Evolutionary conservation across 35 echinoderm and acorn worm genomes (phyloP).

Genomic region (Diadema setosum): DNA sequence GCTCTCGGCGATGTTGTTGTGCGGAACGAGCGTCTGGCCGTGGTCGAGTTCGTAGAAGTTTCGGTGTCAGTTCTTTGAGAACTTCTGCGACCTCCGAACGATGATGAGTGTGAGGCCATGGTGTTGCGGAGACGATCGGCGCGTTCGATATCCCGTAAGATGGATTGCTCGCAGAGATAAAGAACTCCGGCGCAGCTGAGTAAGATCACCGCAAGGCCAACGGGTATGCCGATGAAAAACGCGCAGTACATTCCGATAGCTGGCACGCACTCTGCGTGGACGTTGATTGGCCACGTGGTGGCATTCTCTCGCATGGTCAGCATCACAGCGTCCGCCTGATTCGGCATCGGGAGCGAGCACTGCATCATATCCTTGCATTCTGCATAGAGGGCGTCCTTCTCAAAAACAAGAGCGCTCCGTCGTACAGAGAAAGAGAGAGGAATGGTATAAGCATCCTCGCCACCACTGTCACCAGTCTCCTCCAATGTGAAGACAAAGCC

Average conservation of each 20-base stretch:
- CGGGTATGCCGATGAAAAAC: not conserved
- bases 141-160: not conserved
- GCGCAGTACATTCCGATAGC: not conserved
- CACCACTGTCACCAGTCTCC: not conserved
- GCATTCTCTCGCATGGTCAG: not conserved
- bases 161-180: not conserved
- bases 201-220: not conserved
- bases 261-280: not conserved
- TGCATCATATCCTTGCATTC: not conserved
- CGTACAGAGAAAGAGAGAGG: not conserved
- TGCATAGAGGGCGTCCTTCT: not conserved
- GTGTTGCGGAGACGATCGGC: not conserved
- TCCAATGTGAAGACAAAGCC: not conserved
- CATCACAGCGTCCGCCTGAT: not conserved
- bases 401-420: not conserved
- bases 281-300: not conserved
- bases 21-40: not conserved
- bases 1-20: not conserved
- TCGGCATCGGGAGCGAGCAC: conserved; percentile 6
- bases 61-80: too few species aligned
- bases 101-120: not conserved
- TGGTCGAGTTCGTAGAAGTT: not conserved
- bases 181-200: not conserved
- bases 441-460: too few species aligned
- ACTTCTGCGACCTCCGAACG: too few species aligned